Evolutionary conservation across 1,140 invertebrate species (phyloP), one percentile per base, ranked within the genome.

Genomic region (Mycetomoellerius zeteki): DNA sequence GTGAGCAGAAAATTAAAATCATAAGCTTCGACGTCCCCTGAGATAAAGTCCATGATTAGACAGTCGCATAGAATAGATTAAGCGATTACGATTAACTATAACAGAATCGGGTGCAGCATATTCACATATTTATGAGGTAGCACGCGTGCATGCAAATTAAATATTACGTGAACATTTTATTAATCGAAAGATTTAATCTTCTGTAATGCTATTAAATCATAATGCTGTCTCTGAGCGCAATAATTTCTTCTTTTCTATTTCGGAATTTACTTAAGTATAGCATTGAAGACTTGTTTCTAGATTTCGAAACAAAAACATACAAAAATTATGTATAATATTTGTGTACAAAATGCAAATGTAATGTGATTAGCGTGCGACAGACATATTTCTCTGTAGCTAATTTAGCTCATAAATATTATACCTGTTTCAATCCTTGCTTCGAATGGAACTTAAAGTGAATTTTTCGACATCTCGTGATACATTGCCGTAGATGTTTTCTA

Each of bases 11-110:
- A 75, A 81, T 71, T 81, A 78, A 81, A 24, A 10, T 30, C 27
- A n/a, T 81, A 27, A 85, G 67, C 33, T 62, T 62, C 47, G 58
- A 33, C 12, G 7, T 52, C 4, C 21, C 30, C 14, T 27, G n/a
- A 62, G 50, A 77, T 64, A 24, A 37, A 78, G 60, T 84, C 54
- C 27, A 3, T 12, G 75, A 86, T 86, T 78, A 54, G 75, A 62
- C 30, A 21, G 12, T n/a, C 21, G 21, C 5, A 33, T 33, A 62
- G 43, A 73, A 27, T 33, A n/a, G 16, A 82, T 50, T 50, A 62
- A 84, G 24, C 37, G 37, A 84, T 80, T 72, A 47, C 24, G 65
- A 47, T 24, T n/a, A 47, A 58, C 12, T 82, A 21, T 82, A 82
- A 73, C 67, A 56, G 37, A 82, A 60, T 73, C 52, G 24, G 7